A percentile compares a stretch with the other conserved stretches of the same genome.
These are phyloP conservation scores for Equus quagga DNA, from an alignment of 2,113 vertebrate genomes.

Conservation along the genomic window DNA sequence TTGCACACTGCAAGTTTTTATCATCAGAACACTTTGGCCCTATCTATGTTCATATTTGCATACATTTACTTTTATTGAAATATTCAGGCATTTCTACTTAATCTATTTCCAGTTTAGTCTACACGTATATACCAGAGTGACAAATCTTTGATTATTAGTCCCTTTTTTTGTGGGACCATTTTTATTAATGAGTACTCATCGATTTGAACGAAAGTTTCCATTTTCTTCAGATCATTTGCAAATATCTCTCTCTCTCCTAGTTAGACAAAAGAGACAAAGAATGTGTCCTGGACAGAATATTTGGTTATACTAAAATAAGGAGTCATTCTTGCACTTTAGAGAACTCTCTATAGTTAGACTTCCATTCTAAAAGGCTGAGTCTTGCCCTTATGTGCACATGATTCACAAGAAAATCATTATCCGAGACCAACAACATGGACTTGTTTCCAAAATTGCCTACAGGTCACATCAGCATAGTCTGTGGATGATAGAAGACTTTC, in stretches of 20 bases:
- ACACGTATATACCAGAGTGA: neutral
- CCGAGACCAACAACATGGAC: neutral
- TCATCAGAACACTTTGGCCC: neutral
- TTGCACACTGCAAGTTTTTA: neutral
- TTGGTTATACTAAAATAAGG: neutral
- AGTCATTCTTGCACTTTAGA: neutral
- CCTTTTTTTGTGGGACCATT: neutral
- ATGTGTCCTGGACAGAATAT: neutral
- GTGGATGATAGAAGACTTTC: neutral
- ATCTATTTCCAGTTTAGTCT: conserved; percentile 11
- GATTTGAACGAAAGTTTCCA: neutral
- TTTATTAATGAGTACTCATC: neutral
- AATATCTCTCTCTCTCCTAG: neutral
- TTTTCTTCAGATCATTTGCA: neutral
- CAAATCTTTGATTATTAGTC: neutral
- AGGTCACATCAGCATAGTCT: neutral
- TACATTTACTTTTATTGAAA: neutral
- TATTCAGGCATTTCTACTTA: neutral
- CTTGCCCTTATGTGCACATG: neutral
- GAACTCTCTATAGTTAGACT: neutral
- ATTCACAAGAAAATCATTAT: neutral
- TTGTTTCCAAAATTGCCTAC: neutral
- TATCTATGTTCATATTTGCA: neutral
- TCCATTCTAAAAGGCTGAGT: neutral
- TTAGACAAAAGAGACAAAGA: neutral